Evolutionary conservation across 2,797 vertebrate species (phyloP).

Genomic region (Rhinella marina): DNA sequence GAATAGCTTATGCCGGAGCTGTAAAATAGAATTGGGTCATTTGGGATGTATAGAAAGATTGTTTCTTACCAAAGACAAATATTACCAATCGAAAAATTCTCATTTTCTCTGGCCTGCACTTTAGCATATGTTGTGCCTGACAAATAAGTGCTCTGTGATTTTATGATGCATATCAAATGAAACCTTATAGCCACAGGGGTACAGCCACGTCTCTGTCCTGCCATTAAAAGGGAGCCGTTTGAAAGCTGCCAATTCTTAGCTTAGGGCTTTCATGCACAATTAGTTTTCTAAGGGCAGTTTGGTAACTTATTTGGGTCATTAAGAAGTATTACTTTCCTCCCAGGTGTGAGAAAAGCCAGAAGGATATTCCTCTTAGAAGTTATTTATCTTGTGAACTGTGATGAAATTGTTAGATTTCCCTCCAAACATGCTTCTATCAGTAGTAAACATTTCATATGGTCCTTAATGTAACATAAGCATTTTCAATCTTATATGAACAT

Average conservation of each 20-base stretch:
- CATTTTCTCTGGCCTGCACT: constrained; percentile 50
- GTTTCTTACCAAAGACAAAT: constrained; percentile 67
- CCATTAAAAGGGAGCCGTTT: constrained; percentile 77
- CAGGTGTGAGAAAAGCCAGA: constrained; percentile 76
- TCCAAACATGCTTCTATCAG: not conserved
- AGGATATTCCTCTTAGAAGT: constrained; percentile 66
- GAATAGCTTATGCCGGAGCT: constrained; percentile 49
- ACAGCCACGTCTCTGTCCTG: constrained; percentile 74
- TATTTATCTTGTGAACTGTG: constrained; percentile 32
- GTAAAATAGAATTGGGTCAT: constrained; percentile 55
- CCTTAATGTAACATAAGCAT: constrained; percentile 25
- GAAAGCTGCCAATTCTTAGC: constrained; percentile 77
- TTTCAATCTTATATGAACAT: not conserved
- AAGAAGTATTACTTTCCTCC: constrained; percentile 78
- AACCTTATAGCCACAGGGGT: constrained; percentile 72
- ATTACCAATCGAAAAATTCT: constrained; percentile 58
- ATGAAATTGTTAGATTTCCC: constrained; percentile 28
- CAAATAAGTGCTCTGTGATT: constrained; percentile 73
- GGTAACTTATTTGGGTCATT: constrained; percentile 83
- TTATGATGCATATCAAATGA: constrained; percentile 85
- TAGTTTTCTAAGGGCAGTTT: constrained; percentile 82
- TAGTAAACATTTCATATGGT: constrained; percentile 1
- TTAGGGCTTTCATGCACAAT: constrained; percentile 80
- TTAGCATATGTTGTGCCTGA: constrained; percentile 70
- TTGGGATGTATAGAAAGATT: constrained; percentile 56